A percentile compares a stretch with the other conserved stretches of the same genome.
These are phyloP conservation scores for Drosophila serrata DNA, from an alignment of 1,140 invertebrate genomes.

Conservation along the genomic window DNA sequence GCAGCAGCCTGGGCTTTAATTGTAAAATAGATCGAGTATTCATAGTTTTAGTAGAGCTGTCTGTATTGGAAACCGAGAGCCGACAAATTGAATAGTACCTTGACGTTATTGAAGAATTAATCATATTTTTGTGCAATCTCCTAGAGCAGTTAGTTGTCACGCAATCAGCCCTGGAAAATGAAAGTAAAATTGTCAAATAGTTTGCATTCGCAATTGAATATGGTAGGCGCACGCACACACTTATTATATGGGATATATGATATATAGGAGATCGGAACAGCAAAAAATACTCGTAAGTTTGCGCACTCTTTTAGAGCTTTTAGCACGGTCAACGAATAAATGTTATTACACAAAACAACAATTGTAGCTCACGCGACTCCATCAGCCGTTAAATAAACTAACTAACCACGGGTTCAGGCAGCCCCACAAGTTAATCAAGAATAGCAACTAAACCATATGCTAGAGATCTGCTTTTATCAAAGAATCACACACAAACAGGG, in stretches of 20 bases:
- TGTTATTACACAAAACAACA: conserved; percentile 55
- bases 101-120: conserved; percentile 51
- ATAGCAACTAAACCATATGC: conserved; percentile 40
- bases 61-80: conserved; percentile 27
- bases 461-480: conserved; percentile 69
- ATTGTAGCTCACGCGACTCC: conserved; percentile 39
- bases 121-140: conserved; percentile 52
- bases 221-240: conserved; percentile 37
- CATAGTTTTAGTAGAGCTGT: conserved; percentile 24
- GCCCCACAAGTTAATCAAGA: conserved; percentile 48
- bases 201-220: conserved; percentile 31
- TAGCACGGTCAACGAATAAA: conserved; percentile 78
- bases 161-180: conserved; percentile 25
- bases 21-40: conserved; percentile 52
- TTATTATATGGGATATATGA: conserved; percentile 38
- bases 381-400: conserved; percentile 60
- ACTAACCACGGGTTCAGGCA: conserved; percentile 51
- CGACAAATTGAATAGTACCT: conserved; percentile 63
- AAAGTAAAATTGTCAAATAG: conserved; percentile 14
- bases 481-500: conserved; percentile 17
- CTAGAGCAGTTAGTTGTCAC: conserved; percentile 36
- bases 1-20: conserved; percentile 48
- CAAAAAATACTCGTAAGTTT: conserved; percentile 66
- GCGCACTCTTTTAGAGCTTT: conserved; percentile 80
- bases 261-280: conserved; percentile 6